Percentiles rank a stretch among this genome's conserved stretches.
Conservation (phyloP, 2,888 invertebrate genomes). For the Drosophila lutescens region DNA sequence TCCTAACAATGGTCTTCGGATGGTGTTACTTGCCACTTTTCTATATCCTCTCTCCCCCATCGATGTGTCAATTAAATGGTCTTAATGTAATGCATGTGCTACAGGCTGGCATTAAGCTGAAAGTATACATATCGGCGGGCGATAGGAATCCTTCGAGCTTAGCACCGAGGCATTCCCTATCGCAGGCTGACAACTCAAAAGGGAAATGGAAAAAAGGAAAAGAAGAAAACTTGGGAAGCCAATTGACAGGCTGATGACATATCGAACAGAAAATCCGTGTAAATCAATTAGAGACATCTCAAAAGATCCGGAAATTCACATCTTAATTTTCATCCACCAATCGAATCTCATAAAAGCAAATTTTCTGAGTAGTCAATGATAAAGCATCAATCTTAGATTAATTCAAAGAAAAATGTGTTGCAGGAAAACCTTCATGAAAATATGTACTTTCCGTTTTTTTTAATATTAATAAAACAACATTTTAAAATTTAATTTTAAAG, state of each 20-base stretch:
- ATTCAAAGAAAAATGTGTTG: too few relatives aligned
- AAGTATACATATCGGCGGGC: slow-evolving; percentile 40
- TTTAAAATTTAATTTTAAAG: too few relatives aligned
- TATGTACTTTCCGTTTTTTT: too few relatives aligned
- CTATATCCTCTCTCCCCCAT: slow-evolving; percentile 40
- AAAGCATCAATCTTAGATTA: neutral
- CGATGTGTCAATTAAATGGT: slow-evolving; percentile 75
- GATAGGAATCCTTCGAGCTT: slow-evolving; percentile 38
- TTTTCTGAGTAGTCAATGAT: neutral
- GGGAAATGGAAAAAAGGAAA: neutral
- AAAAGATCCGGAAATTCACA: neutral
- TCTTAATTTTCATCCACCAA: neutral
- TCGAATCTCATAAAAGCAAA: neutral
- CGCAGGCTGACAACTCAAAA: slow-evolving; percentile 24
- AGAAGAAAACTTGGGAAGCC: neutral
- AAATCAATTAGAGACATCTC: slow-evolving; percentile 32
- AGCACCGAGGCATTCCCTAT: slow-evolving; percentile 36
- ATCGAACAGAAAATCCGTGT: slow-evolving; percentile 10
- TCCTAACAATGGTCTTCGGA: slow-evolving; percentile 28
- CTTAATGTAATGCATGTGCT: slow-evolving; percentile 65
- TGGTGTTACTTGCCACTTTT: slow-evolving; percentile 32
- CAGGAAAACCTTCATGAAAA: too few relatives aligned
- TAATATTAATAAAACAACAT: too few relatives aligned
- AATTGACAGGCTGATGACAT: slow-evolving; percentile 14
- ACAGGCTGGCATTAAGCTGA: slow-evolving; percentile 53